A percentile compares a stretch with the other conserved stretches of the same genome.
phyloP scores from a whole-genome alignment of 1,140 invertebrate species.

The Cydia strobilella region DNA sequence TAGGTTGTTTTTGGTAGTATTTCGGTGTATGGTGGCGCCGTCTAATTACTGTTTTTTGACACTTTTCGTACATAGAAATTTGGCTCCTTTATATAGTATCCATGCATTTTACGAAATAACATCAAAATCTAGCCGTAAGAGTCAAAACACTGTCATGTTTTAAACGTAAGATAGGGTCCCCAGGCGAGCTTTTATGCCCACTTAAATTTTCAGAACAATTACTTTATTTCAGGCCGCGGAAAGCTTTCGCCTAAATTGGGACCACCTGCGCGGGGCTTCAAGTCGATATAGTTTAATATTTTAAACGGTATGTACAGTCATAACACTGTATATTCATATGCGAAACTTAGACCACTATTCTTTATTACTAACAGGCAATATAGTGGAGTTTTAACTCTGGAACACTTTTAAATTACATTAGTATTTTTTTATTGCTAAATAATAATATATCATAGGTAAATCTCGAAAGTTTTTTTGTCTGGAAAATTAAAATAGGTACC shows the following conservation, averaged over 20 bases:
- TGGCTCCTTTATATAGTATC: too few species aligned
- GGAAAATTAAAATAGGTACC: too few species aligned
- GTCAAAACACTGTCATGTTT: neutral
- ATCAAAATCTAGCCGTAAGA: neutral
- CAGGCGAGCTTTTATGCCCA: slow-evolving; percentile 42
- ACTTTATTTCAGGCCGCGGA: slow-evolving; percentile 43
- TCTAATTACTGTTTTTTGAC: too few species aligned
- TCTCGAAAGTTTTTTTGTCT: too few species aligned
- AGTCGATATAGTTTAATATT: slow-evolving; percentile 20
- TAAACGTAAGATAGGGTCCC: neutral
- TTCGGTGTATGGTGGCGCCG: too few species aligned
- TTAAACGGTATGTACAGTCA: neutral
- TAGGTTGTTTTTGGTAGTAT: too few species aligned
- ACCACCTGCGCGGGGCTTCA: slow-evolving; percentile 25
- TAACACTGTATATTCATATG: neutral
- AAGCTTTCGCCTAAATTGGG: slow-evolving; percentile 38
- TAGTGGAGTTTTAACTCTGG: too few species aligned
- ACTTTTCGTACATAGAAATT: too few species aligned
- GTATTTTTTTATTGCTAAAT: too few species aligned
- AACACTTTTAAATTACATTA: too few species aligned
- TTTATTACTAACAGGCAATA: neutral
- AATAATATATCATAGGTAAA: too few species aligned
- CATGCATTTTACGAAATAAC: too few species aligned
- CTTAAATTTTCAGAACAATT: slow-evolving; percentile 53
- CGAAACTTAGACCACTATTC: neutral